Conservation (phyloP, 1,140 invertebrate species). For the Panonychus citri region DNA sequence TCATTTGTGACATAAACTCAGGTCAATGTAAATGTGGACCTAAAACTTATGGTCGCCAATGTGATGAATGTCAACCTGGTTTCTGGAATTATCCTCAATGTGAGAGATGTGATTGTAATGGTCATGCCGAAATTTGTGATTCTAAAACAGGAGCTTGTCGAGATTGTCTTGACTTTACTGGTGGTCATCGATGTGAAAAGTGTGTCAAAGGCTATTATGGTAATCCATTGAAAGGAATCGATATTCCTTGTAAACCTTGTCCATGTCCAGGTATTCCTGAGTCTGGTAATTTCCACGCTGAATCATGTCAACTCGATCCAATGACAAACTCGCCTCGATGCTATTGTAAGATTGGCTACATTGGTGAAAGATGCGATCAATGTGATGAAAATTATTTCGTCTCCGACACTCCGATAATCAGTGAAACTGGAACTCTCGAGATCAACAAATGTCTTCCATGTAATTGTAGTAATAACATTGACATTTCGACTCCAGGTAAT, state of each 20-base stretch:
- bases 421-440: constrained; percentile 6
- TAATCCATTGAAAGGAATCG: constrained; percentile 53
- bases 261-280: constrained; percentile 67
- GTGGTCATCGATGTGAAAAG: constrained; percentile 35
- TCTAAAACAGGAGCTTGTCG: constrained; percentile 70
- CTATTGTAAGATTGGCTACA: constrained; percentile 9
- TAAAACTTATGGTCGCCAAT: constrained; percentile 77
- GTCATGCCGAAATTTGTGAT: constrained; percentile 82
- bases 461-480: constrained; percentile 82
- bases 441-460: constrained; percentile 43
- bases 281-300: constrained; percentile 61
- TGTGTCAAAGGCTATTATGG: constrained; percentile 84
- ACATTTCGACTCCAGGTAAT: constrained; percentile 53
- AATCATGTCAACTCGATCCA: constrained; percentile 59
- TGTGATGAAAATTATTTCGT: constrained; percentile 91
- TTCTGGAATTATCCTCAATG: constrained; percentile 93
- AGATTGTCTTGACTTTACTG: constrained; percentile 62
- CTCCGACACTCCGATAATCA: constrained; percentile 37
- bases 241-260: constrained; percentile 70
- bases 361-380: constrained; percentile 59
- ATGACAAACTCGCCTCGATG: constrained; percentile 49
- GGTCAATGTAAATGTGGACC: constrained; percentile 55
- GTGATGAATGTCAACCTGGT: constrained; percentile 78
- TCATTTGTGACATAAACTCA: constrained; percentile 61
- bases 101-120: constrained; percentile 80